Evolutionary conservation across 2,113 vertebrate species (phyloP), one percentile per base, ranked within the genome.

Genomic region (Cygnus buccinator): DNA sequence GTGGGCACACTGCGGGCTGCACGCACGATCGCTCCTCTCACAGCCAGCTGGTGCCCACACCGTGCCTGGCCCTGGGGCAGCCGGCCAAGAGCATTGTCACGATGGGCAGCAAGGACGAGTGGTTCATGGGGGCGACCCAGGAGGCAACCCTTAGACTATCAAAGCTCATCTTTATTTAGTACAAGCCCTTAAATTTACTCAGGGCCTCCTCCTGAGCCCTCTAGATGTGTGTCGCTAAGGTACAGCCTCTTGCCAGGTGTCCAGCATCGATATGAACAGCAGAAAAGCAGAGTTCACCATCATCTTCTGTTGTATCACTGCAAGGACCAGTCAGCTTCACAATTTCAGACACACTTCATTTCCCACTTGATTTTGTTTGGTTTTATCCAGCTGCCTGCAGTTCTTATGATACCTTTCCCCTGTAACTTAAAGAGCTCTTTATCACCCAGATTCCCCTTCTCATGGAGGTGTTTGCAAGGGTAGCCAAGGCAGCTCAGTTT

Each of bases 291-390:
- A 18, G n/a, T 14, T 84, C 52, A 52, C 41, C 70, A 26, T 26
- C 14, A 29, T 4, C 31, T 63, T 67, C 25, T 74, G 33, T 26
- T 50, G 11, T 31, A 39, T 54, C n/a, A 41, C 54, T 43, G 28
- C 39, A 50, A 18, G 52, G 19, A 33, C 44, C 50, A 17, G 39
- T 71, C 0, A 0, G 25, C 33, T 68, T 84, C 0, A 0, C 21
- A 3, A 0, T 41, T 50, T 67, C 62, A 79, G 57, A 21, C 13
- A 16, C 2, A 7, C 33, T 90, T 79, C 43, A 25, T 46, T 73
- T 85, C 33, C 54, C 18, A 2, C 66, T 84, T 65, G 35, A 44
- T 87, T 93, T 84, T 50, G 9, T 83, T 67, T 44, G 1, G 1
- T 22, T 95, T 81, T 75, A 67, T 71, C 77, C 25, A 17, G 37